Base-by-base conservation (phyloP, 1,140 invertebrate species). In the Luehdorfia chinensis region DNA sequence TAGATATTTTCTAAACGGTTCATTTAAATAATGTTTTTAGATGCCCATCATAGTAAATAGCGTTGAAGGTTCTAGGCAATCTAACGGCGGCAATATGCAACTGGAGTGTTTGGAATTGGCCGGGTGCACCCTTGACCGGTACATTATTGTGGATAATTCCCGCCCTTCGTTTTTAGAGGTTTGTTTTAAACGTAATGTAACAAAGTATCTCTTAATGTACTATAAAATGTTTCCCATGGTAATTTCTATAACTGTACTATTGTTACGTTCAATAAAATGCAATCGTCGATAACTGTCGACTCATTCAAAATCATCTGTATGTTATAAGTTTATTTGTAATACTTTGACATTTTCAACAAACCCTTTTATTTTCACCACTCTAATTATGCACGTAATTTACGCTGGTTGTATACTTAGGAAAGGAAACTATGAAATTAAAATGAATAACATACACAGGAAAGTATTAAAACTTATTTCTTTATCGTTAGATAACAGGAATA, bases 41-140 rank as follows among this genome's bases (percentile, higher is more conserved):
- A 84, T 85, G 79, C 69, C 74, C 15, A 84, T 69, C 62, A 50
- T 73, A 28, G 57, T 73, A 52, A 75, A 50, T 55, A 74, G 62
- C 62, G 57, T 69, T 46, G 71, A 80, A 19, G 56, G 44, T 37
- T 50, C 60, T 18, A 64, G 61, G 32, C 60, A 65, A 49, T 50
- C 76, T 31, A 83, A 88, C 47, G 71, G 65, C 46, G 66, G 69
- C 25, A 90, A 90, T 75, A 88, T 91, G 70, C 89, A 91, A 53
- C 77, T 91, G 31, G 91, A 92, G 62, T 88, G 89, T 19, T 81
- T 93, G 57, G 92, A 93, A 81, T 77, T 92, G 58, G 92, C 93
- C 43, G 92, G 92, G 3, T 91, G 92, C 68, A 91, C 92, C 67
- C 84, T 95, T 5, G 93, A 95, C 70, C 92, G 91, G 69, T 92